These are phyloP conservation scores for Chrosomus eos DNA, from an alignment of 2,797 vertebrate species.

Conservation along the genomic window DNA sequence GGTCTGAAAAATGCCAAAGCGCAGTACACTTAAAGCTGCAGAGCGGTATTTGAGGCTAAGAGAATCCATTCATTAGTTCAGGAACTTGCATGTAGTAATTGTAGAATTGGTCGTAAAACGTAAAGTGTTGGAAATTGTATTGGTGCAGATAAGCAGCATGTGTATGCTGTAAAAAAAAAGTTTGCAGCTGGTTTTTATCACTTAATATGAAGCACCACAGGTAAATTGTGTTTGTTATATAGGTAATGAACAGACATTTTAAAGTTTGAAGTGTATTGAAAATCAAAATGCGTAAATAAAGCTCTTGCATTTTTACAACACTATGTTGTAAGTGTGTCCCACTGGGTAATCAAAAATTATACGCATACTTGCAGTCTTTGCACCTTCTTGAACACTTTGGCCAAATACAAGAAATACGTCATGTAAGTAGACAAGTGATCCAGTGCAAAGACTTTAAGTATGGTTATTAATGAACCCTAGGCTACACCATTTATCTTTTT, in stretches of 20 bases:
- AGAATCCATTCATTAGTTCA: neutral
- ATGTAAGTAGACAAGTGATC: neutral
- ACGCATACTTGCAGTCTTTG: neutral
- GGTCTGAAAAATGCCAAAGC: neutral
- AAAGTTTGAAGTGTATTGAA: neutral
- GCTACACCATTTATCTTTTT: neutral
- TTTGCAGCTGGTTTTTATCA: neutral
- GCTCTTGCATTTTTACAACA: neutral
- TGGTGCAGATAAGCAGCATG: neutral
- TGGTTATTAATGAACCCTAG: too few species aligned
- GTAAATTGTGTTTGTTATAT: neutral
- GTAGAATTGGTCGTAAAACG: neutral
- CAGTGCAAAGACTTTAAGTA: neutral
- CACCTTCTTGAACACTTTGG: neutral
- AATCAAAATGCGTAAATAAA: neutral
- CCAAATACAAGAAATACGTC: neutral
- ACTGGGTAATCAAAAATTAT: neutral
- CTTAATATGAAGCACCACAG: neutral
- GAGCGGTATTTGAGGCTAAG: neutral
- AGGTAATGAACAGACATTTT: neutral
- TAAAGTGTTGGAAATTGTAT: neutral
- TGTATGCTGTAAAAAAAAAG: too few species aligned
- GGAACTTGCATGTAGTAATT: too few species aligned
- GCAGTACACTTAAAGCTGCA: neutral
- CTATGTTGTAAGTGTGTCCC: neutral